Percentiles rank a stretch among this genome's conserved stretches.
phyloP scores from a whole-genome alignment of 2,797 vertebrate species.

The Cynodonichthys magdalenae region DNA sequence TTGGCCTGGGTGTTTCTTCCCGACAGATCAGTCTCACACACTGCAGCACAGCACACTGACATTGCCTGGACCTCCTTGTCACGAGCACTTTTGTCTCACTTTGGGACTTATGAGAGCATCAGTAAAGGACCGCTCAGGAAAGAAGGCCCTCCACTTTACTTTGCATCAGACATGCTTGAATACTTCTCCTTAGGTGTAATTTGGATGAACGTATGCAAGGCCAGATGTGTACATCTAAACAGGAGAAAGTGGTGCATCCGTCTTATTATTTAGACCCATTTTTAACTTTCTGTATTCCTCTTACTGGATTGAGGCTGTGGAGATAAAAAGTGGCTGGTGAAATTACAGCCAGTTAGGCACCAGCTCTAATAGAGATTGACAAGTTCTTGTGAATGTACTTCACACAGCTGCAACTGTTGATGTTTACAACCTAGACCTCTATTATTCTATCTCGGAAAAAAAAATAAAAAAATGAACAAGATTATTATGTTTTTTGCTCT shows the following conservation, averaged over 20 bases:
- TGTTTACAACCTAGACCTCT: conserved; percentile 55
- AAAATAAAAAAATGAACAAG: conserved; percentile 7
- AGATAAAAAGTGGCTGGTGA: conserved; percentile 61
- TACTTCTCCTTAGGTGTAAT: conserved; percentile 35
- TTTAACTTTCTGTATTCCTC: conserved; percentile 28
- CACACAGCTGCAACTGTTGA: conserved; percentile 66
- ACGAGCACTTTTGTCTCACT: conserved; percentile 54
- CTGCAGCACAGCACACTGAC: conserved; percentile 48
- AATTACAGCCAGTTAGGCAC: conserved; percentile 77
- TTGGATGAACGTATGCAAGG: conserved; percentile 45
- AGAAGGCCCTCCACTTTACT: background rate
- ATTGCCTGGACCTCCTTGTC: conserved; percentile 53
- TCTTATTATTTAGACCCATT: conserved; percentile 32
- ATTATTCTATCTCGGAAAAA: conserved; percentile 35
- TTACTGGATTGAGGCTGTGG: conserved; percentile 23
- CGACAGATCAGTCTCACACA: conserved; percentile 47
- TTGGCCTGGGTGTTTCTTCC: conserved; percentile 49
- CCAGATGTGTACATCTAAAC: conserved; percentile 42
- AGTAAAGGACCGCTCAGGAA: conserved; percentile 59
- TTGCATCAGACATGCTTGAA: conserved; percentile 49
- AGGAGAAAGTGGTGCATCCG: conserved; percentile 31
- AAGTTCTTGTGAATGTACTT: conserved; percentile 55
- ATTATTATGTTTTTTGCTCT: conserved; percentile 34
- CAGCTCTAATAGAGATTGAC: conserved; percentile 70
- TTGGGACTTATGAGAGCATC: conserved; percentile 64